Evolutionary conservation across 2,113 vertebrate genomes (phyloP).

Genomic region (Penelope pileata): DNA sequence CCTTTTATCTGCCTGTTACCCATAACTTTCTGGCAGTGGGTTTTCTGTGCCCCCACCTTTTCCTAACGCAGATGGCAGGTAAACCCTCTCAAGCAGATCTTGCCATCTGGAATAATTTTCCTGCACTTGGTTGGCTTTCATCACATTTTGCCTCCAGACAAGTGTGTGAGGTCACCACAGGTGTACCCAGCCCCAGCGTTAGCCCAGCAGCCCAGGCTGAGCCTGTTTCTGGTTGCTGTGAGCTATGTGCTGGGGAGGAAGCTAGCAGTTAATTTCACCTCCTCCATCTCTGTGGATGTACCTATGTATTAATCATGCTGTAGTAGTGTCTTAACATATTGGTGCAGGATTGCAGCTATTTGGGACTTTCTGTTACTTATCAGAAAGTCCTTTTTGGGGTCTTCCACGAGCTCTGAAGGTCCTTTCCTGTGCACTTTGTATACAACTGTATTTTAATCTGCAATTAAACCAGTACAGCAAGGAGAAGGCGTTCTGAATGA

Average conservation of each 20-base stretch:
- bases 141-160: background rate
- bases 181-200: background rate
- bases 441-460: background rate
- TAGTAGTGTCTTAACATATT: background rate
- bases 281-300: background rate
- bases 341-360: background rate
- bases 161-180: background rate
- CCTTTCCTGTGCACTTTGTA: background rate
- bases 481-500: background rate
- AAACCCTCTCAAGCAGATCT: background rate
- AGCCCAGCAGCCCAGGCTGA: background rate
- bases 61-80: background rate
- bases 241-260: background rate
- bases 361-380: background rate
- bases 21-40: background rate
- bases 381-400: background rate
- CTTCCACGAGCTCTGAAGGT: background rate
- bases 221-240: background rate
- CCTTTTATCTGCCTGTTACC: background rate
- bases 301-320: background rate
- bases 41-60: conserved; percentile 10
- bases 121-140: background rate
- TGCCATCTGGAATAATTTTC: conserved; percentile 32
- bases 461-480: background rate
- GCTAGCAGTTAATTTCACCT: background rate